These are phyloP conservation scores for Cerastis leucographa DNA, from an alignment of 2,888 invertebrate genomes.

Conservation along the genomic window DNA sequence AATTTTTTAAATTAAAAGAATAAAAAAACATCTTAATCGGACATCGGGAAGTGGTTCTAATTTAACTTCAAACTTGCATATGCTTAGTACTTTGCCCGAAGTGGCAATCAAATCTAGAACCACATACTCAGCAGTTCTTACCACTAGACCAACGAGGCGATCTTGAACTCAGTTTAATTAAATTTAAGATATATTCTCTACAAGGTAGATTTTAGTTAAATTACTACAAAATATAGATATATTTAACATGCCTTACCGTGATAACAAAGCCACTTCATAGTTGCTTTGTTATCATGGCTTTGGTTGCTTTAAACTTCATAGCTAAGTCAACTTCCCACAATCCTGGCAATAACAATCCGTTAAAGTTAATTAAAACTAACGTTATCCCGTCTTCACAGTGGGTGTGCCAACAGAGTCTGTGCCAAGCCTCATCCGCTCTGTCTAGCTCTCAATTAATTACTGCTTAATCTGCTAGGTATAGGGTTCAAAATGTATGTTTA, in stretches of 20 bases:
- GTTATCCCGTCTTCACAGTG: conserved; percentile 37
- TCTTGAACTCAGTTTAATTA: not conserved
- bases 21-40: too few relatives aligned
- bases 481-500: conserved; percentile 3
- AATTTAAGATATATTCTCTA: not conserved
- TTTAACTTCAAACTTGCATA: too few relatives aligned
- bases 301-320: too few relatives aligned
- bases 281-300: too few relatives aligned
- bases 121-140: not conserved
- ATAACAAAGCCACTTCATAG: not conserved
- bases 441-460: conserved; percentile 60
- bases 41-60: too few relatives aligned
- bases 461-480: conserved; percentile 20
- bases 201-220: not conserved
- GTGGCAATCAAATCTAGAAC: not conserved
- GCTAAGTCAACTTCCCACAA: conserved; percentile 24
- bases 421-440: conserved; percentile 54
- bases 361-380: conserved; percentile 60
- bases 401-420: conserved; percentile 51
- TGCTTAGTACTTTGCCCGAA: not conserved
- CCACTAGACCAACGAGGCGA: not conserved
- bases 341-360: conserved; percentile 51
- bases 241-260: not conserved
- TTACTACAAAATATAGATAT: not conserved
- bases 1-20: too few relatives aligned